Evolutionary conservation across 2,888 invertebrate genomes (phyloP).

Genomic region (Diaperis boleti): DNA sequence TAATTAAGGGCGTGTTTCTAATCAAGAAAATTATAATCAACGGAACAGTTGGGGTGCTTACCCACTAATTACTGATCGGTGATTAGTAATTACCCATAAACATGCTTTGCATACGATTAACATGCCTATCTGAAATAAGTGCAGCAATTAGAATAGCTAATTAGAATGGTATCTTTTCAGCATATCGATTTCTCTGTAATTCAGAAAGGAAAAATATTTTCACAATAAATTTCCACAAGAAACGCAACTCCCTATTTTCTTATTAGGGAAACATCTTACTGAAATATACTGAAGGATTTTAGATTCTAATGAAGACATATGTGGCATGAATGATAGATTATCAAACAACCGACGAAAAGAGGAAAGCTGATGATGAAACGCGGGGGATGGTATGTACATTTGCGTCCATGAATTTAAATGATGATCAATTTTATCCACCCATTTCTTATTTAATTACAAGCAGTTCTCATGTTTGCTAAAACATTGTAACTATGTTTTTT

Average conservation of each 20-base stretch:
- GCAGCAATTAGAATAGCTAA: conserved; percentile 7
- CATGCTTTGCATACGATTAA: conserved; percentile 26
- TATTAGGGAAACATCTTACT: conserved; percentile 19
- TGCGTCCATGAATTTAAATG: too few species aligned
- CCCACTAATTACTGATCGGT: conserved; percentile 16
- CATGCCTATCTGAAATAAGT: conserved; percentile 13
- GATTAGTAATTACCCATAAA: conserved; percentile 19
- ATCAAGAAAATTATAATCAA: conserved; percentile 13
- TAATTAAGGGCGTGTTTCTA: neutral
- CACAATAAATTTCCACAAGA: conserved; percentile 9
- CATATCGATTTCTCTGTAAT: neutral
- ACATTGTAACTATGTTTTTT: too few species aligned
- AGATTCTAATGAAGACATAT: conserved; percentile 18
- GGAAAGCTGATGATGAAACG: neutral
- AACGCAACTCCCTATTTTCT: conserved; percentile 7
- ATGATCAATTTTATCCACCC: too few species aligned
- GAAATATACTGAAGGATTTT: conserved; percentile 20
- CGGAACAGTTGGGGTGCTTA: conserved; percentile 3
- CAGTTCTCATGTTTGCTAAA: too few species aligned
- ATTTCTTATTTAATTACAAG: too few species aligned
- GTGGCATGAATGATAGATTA: conserved; percentile 26
- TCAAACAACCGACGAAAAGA: conserved; percentile 2
- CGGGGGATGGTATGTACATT: neutral
- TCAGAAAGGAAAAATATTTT: conserved; percentile 3
- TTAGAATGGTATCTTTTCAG: neutral